Percentiles rank a stretch among this genome's conserved stretches.
Conservation (phyloP, 2,113 vertebrate species). For the Forbesichthys papilliferus region DNA sequence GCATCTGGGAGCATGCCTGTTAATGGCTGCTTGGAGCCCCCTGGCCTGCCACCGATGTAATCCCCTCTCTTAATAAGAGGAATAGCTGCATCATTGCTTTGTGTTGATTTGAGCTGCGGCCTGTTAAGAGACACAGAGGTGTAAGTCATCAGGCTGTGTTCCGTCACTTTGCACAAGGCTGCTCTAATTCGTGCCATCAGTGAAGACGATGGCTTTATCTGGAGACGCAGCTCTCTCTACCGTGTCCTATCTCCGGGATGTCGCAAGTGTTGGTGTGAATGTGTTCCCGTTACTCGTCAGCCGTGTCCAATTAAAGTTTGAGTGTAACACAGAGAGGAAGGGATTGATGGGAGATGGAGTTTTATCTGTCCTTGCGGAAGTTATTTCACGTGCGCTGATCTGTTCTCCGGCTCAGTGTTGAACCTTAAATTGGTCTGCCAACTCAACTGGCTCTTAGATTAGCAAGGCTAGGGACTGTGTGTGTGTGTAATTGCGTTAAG, state of each 20-base stretch:
- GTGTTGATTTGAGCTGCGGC: slow-evolving; percentile 65
- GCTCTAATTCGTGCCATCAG: slow-evolving; percentile 53
- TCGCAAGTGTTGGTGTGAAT: slow-evolving; percentile 62
- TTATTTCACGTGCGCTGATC: slow-evolving; percentile 64
- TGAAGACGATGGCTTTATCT: slow-evolving; percentile 56
- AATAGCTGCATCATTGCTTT: slow-evolving; percentile 48
- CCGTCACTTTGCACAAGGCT: slow-evolving; percentile 50
- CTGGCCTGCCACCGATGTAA: slow-evolving; percentile 45
- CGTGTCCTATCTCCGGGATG: slow-evolving; percentile 31
- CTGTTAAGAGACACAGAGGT: slow-evolving; percentile 55
- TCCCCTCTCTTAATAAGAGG: slow-evolving; percentile 61
- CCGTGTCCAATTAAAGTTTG: slow-evolving; percentile 68
- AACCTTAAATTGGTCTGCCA: slow-evolving; percentile 54
- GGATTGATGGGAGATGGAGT: slow-evolving; percentile 43
- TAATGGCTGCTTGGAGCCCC: slow-evolving; percentile 28
- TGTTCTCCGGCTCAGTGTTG: slow-evolving; percentile 38
- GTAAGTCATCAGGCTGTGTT: slow-evolving; percentile 62
- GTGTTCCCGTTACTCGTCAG: slow-evolving; percentile 60
- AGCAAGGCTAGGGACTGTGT: slow-evolving; percentile 21
- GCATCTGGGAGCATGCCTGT: slow-evolving; percentile 5
- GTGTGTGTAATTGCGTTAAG: slow-evolving; percentile 2
- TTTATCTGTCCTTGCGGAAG: slow-evolving; percentile 71
- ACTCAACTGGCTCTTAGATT: slow-evolving; percentile 42
- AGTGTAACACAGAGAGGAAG: slow-evolving; percentile 40
- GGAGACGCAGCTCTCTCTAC: slow-evolving; percentile 44